Evolutionary conservation across 37 sponge, comb jelly and placozoan genomes (phyloP).

Genomic region (Halisarca cf. caerulea): DNA sequence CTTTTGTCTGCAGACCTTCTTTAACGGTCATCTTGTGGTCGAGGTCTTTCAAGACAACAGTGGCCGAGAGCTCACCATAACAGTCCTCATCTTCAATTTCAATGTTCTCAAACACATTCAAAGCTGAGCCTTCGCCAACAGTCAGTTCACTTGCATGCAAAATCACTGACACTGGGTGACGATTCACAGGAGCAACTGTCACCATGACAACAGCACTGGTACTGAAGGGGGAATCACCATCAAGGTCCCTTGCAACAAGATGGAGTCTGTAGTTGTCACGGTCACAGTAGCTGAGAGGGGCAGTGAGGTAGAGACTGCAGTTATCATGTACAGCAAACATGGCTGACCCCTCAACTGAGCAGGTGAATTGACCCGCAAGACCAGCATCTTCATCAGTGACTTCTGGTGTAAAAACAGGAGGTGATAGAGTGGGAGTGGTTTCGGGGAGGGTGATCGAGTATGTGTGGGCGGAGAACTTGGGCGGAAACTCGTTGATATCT

Average conservation of each 20-base stretch:
- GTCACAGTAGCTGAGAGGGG: background rate
- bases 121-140: background rate
- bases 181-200: background rate
- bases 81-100: background rate
- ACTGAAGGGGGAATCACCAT: background rate
- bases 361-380: constrained; percentile 31
- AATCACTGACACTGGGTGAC: background rate
- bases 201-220: background rate
- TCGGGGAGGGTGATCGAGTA: constrained; percentile 40
- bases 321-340: background rate
- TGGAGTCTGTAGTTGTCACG: background rate
- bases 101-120: background rate
- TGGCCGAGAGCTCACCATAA: background rate
- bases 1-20: background rate
- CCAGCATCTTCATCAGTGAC: constrained; percentile 58
- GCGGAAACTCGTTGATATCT: constrained; percentile 52
- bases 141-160: background rate
- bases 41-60: background rate
- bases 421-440: background rate
- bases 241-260: background rate
- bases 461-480: constrained; percentile 2
- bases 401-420: background rate
- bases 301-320: background rate
- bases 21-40: background rate
- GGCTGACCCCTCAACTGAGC: background rate